Base-by-base conservation (phyloP, 2,113 vertebrate genomes). In the Todiramphus chloris region DNA sequence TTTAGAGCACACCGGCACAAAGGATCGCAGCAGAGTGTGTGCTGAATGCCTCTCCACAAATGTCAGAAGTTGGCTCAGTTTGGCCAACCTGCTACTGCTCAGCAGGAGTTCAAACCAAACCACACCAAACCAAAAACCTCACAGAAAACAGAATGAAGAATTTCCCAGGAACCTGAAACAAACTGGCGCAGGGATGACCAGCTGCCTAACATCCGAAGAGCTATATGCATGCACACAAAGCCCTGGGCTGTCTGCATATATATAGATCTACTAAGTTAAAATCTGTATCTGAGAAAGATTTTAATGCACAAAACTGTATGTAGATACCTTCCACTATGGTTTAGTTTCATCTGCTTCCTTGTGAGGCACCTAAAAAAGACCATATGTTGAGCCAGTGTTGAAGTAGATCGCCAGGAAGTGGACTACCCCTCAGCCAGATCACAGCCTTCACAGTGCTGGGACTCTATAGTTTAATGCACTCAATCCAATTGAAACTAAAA, bases 391-490 rank as follows among this genome's bases (percentile, higher is more conserved):
- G 60, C 31, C 31, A 55, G 12, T 59, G 63, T 6, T 59, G 41
- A 83, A 83, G 67, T 0, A 64, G 24, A 46, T 20, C 46, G 41
- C 39, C 2, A 11, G 62, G 13, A 82, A 87, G 19, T 35, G 31
- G 43, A 46, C 35, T 7, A 6, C 14, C 18, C 33, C 4, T 58
- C 51, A 75, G 41, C 18, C 55, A 74, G 15, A 64, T 50, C 33
- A 53, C 0, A 0, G 31, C 27, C 11, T 63, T 35, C 11, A 5
- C 14, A 51, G 35, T 39, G 62, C 16, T 41, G 43, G 6, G 51
- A 77, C 30, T 80, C 84, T 43, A 66, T 8, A 77, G 51, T 33
- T 96, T 46, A 86, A 67, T 35, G 30, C 10, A 79, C 24, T 67
- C 53, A n/a, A 53, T 63, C 48, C 5, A 66, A 31, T 0, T 48